phyloP scores from a whole-genome alignment of 2,797 vertebrate species.

The Enoplosus armatus region DNA sequence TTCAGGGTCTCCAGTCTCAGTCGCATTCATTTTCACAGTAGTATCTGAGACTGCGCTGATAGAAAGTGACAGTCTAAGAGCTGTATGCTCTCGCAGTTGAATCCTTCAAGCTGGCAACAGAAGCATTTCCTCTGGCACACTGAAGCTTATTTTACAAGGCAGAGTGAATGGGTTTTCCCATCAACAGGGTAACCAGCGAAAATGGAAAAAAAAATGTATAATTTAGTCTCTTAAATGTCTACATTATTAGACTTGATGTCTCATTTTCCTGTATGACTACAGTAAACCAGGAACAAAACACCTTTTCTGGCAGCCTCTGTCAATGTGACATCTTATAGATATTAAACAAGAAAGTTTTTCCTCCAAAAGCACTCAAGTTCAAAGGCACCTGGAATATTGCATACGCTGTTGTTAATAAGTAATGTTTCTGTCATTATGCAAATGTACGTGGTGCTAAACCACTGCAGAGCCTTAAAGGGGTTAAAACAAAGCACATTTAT shows the following conservation, averaged over 20 bases:
- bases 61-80: slow-evolving; percentile 60
- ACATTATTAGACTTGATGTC: background rate
- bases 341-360: background rate
- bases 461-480: background rate
- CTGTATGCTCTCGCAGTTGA: slow-evolving; percentile 25
- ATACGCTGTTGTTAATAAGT: background rate
- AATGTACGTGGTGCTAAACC: slow-evolving; percentile 6
- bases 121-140: slow-evolving; percentile 22
- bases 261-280: background rate
- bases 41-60: slow-evolving; percentile 41
- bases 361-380: background rate
- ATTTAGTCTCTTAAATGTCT: background rate
- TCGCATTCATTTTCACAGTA: slow-evolving; percentile 34
- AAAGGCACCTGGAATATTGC: background rate
- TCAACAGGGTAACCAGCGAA: background rate
- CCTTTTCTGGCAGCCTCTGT: background rate
- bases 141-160: slow-evolving; percentile 9
- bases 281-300: background rate
- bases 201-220: no score
- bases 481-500: slow-evolving; percentile 19
- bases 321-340: background rate
- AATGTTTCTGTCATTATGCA: background rate
- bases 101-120: slow-evolving; percentile 47
- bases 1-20: slow-evolving; percentile 37
- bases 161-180: background rate